Conservation (phyloP, 2,888 invertebrate genomes). For the Aquatica leii region DNA sequence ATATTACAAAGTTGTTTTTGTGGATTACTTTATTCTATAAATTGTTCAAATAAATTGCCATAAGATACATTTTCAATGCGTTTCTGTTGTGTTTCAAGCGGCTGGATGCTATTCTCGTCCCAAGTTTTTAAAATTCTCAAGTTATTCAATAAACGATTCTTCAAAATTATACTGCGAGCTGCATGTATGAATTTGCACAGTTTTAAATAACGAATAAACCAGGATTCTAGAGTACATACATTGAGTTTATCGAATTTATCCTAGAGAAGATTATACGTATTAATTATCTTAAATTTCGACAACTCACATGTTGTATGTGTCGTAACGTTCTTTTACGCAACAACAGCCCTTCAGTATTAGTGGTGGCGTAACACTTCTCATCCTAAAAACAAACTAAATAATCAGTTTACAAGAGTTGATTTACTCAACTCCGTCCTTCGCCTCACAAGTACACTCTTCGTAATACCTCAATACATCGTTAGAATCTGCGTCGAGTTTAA, state of each 20-base stretch:
- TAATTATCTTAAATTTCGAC: neutral
- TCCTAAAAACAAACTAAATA: constrained; percentile 9
- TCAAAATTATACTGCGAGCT: constrained; percentile 48
- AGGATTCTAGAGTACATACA: constrained; percentile 49
- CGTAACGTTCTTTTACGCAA: constrained; percentile 45
- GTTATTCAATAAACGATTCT: constrained; percentile 49
- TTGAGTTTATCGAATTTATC: constrained; percentile 16
- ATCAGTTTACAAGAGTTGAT: no score
- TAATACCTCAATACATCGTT: constrained; percentile 42
- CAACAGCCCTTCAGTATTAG: constrained; percentile 28
- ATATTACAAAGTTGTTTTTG: no score
- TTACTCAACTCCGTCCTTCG: neutral
- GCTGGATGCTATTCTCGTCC: constrained; percentile 34
- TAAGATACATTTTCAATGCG: constrained; percentile 39
- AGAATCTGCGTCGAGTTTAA: constrained; percentile 44
- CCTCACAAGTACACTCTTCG: constrained; percentile 43
- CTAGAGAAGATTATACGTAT: constrained; percentile 27
- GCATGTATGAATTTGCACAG: constrained; percentile 52
- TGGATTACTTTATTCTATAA: constrained; percentile 18
- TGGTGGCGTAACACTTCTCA: neutral
- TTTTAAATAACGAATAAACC: constrained; percentile 51
- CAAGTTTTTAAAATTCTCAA: constrained; percentile 45
- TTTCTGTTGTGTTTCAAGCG: constrained; percentile 35
- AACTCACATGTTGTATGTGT: constrained; percentile 41
- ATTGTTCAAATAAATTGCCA: constrained; percentile 39